phyloP scores from a whole-genome alignment of 2,888 invertebrate species.

The Monoplex corrugatus region DNA sequence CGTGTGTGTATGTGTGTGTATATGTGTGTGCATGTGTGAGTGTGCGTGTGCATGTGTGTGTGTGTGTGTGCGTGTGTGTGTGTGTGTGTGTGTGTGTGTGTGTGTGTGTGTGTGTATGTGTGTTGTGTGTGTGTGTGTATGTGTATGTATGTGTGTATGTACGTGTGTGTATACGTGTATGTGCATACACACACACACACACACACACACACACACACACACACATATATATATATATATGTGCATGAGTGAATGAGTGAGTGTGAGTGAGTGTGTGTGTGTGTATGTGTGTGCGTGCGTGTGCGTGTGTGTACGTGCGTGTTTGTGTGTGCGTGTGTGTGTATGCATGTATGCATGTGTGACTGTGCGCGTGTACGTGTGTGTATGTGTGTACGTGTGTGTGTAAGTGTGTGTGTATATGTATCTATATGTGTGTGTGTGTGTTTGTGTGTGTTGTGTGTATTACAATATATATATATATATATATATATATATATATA shows the following conservation, averaged over 20 bases:
- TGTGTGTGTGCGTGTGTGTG: too few species aligned
- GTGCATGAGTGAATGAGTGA: background rate
- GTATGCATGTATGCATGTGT: background rate
- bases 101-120: too few species aligned
- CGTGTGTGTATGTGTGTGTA: too few species aligned
- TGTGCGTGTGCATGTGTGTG: too few species aligned
- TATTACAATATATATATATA: too few species aligned
- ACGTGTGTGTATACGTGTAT: background rate
- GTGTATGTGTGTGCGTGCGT: background rate
- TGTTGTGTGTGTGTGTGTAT: too few species aligned
- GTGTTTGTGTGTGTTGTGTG: too few species aligned
- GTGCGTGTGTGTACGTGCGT: background rate
- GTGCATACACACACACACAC: background rate
- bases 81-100: too few species aligned
- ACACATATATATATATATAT: background rate
- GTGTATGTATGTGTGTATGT: slow-evolving; percentile 15
- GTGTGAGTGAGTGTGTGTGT: background rate
- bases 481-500: too few species aligned
- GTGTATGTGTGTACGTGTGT: background rate
- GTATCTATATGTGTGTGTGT: background rate
- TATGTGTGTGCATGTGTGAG: too few species aligned
- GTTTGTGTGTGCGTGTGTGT: background rate
- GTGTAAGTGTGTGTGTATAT: background rate
- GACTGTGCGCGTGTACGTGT: background rate
- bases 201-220: too few species aligned